A percentile compares a stretch with the other conserved stretches of the same genome.
These are phyloP conservation scores for Charaxes varanes DNA, from an alignment of 1,140 invertebrate species.

Conservation along the genomic window DNA sequence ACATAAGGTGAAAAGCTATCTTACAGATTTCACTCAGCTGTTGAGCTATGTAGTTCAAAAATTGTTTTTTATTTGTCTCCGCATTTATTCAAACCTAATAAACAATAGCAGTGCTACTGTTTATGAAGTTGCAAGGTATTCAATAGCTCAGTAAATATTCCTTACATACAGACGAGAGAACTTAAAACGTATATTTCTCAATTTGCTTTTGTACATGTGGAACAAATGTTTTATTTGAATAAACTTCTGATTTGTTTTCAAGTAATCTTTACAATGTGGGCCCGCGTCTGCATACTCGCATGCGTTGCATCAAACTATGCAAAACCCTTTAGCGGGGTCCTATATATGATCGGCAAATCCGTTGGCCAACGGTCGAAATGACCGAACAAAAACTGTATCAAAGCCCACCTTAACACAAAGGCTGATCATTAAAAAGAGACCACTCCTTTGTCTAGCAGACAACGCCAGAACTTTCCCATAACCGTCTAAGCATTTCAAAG, in stretches of 20 bases:
- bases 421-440: conserved; percentile 70
- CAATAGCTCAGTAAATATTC: no score
- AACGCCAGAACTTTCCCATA: conserved; percentile 57
- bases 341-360: conserved; percentile 63
- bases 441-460: conserved; percentile 57
- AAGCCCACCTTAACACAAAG: conserved; percentile 50
- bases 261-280: no score
- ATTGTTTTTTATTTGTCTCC: no score
- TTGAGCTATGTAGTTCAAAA: no score
- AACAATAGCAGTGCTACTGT: no score
- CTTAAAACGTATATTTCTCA: no score
- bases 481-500: conserved; percentile 25
- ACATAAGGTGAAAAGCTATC: no score
- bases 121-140: no score
- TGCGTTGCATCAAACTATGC: conserved; percentile 11
- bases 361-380: conserved; percentile 63
- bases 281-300: neutral
- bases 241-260: conserved; percentile 2
- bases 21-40: no score
- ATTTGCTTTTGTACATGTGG: neutral
- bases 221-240: neutral
- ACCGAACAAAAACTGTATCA: conserved; percentile 56
- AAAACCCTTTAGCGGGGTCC: conserved; percentile 33
- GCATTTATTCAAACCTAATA: no score
- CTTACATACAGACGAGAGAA: no score